phyloP scores from a whole-genome alignment of 2,888 invertebrate genomes.

The Rhaphigaster nebulosa region DNA sequence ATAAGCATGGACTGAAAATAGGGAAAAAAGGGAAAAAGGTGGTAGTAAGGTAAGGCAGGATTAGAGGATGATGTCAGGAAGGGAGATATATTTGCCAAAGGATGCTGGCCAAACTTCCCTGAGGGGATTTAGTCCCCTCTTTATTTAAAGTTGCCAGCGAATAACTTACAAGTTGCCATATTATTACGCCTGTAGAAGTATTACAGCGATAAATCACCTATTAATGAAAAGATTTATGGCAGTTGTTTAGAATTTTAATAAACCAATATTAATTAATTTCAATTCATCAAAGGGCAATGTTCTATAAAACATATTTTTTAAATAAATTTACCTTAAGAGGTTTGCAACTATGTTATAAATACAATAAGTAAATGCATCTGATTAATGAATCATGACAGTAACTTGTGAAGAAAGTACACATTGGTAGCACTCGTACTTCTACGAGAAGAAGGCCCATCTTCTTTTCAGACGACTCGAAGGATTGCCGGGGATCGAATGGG shows the following conservation, averaged over 20 bases:
- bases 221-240: background rate
- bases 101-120: constrained; percentile 23
- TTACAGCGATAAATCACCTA: background rate
- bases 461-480: too few relatives aligned
- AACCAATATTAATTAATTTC: background rate
- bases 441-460: too few relatives aligned
- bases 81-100: constrained; percentile 1
- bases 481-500: too few relatives aligned
- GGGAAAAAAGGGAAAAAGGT: background rate
- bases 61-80: constrained; percentile 7
- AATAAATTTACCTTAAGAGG: too few relatives aligned
- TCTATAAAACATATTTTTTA: too few relatives aligned
- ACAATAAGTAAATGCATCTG: too few relatives aligned
- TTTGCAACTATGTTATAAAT: too few relatives aligned
- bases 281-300: background rate
- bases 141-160: background rate
- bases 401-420: too few relatives aligned
- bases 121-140: background rate
- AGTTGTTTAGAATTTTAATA: background rate
- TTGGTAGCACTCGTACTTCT: too few relatives aligned
- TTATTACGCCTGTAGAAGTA: background rate
- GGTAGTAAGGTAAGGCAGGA: background rate
- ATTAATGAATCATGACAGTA: too few relatives aligned
- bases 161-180: constrained; percentile 2
- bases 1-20: background rate